phyloP scores from a whole-genome alignment of 2,888 invertebrate species.

The Liopterus haemorrhoidalis region DNA sequence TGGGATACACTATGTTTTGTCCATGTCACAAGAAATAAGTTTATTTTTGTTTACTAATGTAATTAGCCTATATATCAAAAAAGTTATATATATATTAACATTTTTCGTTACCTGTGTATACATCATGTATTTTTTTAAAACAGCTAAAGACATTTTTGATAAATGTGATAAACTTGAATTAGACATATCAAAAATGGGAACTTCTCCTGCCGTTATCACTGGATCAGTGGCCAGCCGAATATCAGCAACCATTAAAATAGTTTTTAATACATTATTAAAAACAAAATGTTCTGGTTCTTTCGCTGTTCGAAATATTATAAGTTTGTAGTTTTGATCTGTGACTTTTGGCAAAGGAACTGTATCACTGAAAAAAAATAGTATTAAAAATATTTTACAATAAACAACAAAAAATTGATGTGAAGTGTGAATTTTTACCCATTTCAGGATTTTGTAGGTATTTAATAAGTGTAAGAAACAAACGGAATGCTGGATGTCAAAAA shows the following conservation, averaged over 20 bases:
- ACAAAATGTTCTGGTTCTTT: constrained; percentile 59
- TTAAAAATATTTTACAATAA: too few species aligned
- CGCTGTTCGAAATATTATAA: constrained; percentile 60
- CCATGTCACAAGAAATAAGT: too few species aligned
- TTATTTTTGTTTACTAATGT: too few species aligned
- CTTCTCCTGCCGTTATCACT: constrained; percentile 59
- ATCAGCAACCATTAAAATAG: constrained; percentile 69
- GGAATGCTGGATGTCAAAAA: too few species aligned
- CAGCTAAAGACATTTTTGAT: constrained; percentile 56
- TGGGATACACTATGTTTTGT: too few species aligned
- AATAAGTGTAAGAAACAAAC: too few species aligned
- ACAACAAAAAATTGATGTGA: too few species aligned
- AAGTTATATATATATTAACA: not conserved
- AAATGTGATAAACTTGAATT: constrained; percentile 60
- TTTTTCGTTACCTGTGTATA: constrained; percentile 55
- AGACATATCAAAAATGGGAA: constrained; percentile 65
- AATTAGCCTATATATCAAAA: not conserved
- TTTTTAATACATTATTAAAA: constrained; percentile 61
- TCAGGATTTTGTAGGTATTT: too few species aligned
- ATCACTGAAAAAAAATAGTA: constrained; percentile 52
- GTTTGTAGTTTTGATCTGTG: constrained; percentile 61
- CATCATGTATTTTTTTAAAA: constrained; percentile 63
- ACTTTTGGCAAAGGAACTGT: constrained; percentile 61
- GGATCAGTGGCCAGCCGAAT: constrained; percentile 55
- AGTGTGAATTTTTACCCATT: too few species aligned